Base-by-base conservation (phyloP, 2,113 vertebrate species). In the Myrmecobius fasciatus region DNA sequence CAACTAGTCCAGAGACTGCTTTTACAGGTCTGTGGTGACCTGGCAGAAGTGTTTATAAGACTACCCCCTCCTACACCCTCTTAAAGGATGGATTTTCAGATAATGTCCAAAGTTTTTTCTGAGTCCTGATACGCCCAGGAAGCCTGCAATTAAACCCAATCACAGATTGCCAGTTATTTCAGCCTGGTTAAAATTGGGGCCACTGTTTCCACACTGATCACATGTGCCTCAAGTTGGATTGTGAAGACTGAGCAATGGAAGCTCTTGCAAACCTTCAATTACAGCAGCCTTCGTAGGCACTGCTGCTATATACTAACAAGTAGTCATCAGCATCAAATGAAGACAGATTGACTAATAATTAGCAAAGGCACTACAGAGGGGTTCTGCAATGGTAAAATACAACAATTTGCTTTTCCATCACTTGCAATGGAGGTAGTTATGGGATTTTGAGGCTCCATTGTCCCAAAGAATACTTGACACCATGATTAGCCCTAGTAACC, bases 271-370 rank as follows among this genome's bases (percentile, higher is more conserved):
- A 97, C 96, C 97, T 97, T 98, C 93, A 98, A 93, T 97, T 98
- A 97, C 67, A 89, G 94, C 89, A 92, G 88, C 95, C 90, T 96
- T 96, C 88, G 95, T 95, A 98, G 95, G 92, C 91, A 25, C 60
- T 92, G 53, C 94, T 97, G 49, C 52, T 24, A 1, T 96, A 94
- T 95, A 96, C 97, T 96, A 96, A 97, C 96, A 95, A 96, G 93
- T 83, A 95, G 96, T 96, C 96, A 97, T 89, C 95, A 92, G 94
- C 96, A 94, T 91, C 95, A 97, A 60, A 96, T 94, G 56, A 94
- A 97, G 91, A 95, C 47, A 52, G 96, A 98, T 96, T 97, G 98
- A 98, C 95, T 96, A 97, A 75, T 97, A 98, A 98, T 98, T 98
- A 98, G 95, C 94, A 96, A 94, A 90, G 96, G 92, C 53, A 75